phyloP scores from a whole-genome alignment of 2,113 vertebrate species.

The Eleginops maclovinus region DNA sequence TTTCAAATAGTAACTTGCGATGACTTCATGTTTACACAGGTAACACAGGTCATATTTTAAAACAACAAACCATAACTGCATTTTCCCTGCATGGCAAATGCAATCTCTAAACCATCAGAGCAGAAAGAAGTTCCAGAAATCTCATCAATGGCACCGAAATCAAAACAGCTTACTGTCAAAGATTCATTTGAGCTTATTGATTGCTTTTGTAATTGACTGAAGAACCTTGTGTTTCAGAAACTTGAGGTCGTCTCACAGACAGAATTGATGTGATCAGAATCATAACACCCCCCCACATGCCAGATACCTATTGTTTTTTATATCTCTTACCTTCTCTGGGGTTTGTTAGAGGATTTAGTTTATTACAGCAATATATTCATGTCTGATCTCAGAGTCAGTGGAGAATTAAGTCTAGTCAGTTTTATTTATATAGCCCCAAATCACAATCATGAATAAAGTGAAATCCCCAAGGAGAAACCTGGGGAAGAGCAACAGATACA shows the following conservation, averaged over 20 bases:
- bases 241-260: constrained; percentile 20
- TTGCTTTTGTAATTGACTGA: constrained; percentile 75
- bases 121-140: constrained; percentile 67
- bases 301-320: background rate
- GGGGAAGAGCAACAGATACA: background rate
- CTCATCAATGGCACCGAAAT: constrained; percentile 68
- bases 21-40: constrained; percentile 34
- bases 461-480: background rate
- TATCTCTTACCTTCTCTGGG: background rate
- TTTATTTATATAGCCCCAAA: background rate
- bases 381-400: background rate
- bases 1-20: constrained; percentile 15
- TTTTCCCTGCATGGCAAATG: constrained; percentile 50
- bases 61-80: constrained; percentile 46
- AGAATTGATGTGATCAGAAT: constrained; percentile 70
- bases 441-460: background rate
- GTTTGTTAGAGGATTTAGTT: background rate
- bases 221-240: constrained; percentile 51
- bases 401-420: background rate
- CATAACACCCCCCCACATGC: constrained; percentile 7
- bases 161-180: constrained; percentile 64
- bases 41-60: constrained; percentile 56
- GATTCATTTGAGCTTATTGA: constrained; percentile 78
- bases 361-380: background rate
- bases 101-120: constrained; percentile 76